Evolutionary conservation across 2,797 vertebrate species (phyloP).

Genomic region (Iguana delicatissima): DNA sequence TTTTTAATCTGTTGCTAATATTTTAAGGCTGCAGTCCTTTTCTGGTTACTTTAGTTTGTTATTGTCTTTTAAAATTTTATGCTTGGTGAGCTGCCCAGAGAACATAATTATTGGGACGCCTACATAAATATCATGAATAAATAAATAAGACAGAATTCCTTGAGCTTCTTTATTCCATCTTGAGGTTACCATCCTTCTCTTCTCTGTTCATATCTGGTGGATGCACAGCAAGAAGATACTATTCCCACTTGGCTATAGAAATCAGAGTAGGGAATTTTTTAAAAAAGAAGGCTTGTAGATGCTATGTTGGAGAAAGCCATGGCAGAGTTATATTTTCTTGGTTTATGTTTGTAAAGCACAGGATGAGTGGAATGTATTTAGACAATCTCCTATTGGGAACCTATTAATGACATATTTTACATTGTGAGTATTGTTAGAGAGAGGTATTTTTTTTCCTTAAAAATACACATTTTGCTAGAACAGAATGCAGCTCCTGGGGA

Average conservation of each 20-base stretch:
- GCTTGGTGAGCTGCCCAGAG: not conserved
- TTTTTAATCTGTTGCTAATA: not conserved
- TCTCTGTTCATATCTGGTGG: not conserved
- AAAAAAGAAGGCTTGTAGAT: not conserved
- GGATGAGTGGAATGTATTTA: constrained; percentile 1
- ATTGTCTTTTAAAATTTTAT: not conserved
- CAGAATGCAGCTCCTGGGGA: not conserved
- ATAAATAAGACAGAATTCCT: not conserved
- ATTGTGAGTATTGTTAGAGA: not conserved
- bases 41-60: not conserved
- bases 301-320: not conserved
- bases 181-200: not conserved
- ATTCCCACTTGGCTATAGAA: not conserved
- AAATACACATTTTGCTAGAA: not conserved
- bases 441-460: not conserved
- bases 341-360: not conserved
- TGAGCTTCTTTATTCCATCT: not conserved
- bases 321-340: not conserved
- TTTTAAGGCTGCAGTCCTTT: not conserved
- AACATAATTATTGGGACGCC: not conserved
- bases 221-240: not conserved
- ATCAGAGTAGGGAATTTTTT: not conserved
- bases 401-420: not conserved
- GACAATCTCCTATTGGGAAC: not conserved
- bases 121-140: not conserved